These are phyloP conservation scores for Heliconius aoede DNA, from an alignment of 2,888 invertebrate genomes.

Conservation along the genomic window DNA sequence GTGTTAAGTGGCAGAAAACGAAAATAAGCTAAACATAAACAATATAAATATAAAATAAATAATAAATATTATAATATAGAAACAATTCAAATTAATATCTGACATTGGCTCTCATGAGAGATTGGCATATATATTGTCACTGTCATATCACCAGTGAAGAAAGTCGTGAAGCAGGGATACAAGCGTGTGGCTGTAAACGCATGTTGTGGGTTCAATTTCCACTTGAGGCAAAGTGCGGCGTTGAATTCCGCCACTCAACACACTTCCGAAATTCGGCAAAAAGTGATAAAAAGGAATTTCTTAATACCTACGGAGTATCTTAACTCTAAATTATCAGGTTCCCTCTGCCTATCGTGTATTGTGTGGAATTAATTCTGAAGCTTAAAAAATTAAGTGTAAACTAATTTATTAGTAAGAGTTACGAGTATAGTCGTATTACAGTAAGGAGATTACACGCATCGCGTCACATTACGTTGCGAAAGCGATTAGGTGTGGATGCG, in stretches of 20 bases:
- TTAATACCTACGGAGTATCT: not conserved
- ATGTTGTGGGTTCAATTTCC: not conserved
- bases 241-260: not conserved
- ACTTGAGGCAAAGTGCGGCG: not conserved
- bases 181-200: too few species aligned
- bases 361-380: not conserved
- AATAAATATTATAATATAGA: too few species aligned
- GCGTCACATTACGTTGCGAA: constrained; percentile 13
- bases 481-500: not conserved
- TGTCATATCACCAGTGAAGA: too few species aligned
- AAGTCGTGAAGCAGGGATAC: too few species aligned
- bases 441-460: constrained; percentile 22
- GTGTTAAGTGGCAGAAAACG: too few species aligned
- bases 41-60: too few species aligned
- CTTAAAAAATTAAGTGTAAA: not conserved
- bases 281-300: not conserved
- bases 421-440: not conserved
- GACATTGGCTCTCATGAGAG: rapidly evolving
- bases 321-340: not conserved
- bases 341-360: not conserved
- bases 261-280: not conserved
- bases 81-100: too few species aligned
- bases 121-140: too few species aligned
- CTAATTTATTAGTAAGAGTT: not conserved
- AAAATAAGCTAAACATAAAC: too few species aligned